Base-by-base conservation (phyloP, 1,140 invertebrate genomes). In the Pemphigus obesinymphae region DNA sequence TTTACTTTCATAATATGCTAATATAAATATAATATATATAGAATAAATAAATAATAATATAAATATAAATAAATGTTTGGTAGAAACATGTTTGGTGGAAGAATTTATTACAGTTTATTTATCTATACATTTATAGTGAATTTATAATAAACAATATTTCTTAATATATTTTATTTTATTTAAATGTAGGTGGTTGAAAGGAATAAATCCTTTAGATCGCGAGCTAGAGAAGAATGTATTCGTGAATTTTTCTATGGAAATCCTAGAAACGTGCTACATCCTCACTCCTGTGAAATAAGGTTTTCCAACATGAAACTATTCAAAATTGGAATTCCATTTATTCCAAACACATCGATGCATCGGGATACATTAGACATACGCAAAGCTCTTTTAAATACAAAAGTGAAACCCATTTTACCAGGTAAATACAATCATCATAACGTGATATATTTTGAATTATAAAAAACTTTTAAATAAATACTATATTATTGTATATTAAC, bases 361-460 rank as follows among this genome's bases (percentile, higher is more conserved):
- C n/a, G n/a, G n/a, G n/a, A n/a, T n/a, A n/a, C 97, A 11, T 89
- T 98, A 58, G 97, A 97, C 37, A 97, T 98, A 95, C 96, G 96
- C 86, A 90, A 92, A 0, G 93, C 96, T 85, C 96, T 99, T 87
- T 95, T 96, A 87, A 89, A 94, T 84, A 97, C 95, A 0, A 97
- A 97, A 89, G 88, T 98, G 61, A 94, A 98, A 11, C 88, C 91
- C 0, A 91, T 97, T n/a, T 89, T 90, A 8, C 92, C 94, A 31
- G 86, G 89, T 90, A n/a, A n/a, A n/a, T n/a, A n/a, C n/a, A n/a
- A n/a, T n/a, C n/a, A n/a, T n/a, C n/a, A n/a, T n/a, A n/a, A n/a
- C n/a, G n/a, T n/a, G n/a, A n/a, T n/a, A n/a, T n/a, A n/a, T n/a
- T n/a, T n/a, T n/a, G n/a, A n/a, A n/a, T n/a, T n/a, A n/a, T n/a